Evolutionary conservation across 2,113 vertebrate genomes (phyloP), one percentile per base, ranked within the genome.

Genomic region (Myrmecobius fasciatus): DNA sequence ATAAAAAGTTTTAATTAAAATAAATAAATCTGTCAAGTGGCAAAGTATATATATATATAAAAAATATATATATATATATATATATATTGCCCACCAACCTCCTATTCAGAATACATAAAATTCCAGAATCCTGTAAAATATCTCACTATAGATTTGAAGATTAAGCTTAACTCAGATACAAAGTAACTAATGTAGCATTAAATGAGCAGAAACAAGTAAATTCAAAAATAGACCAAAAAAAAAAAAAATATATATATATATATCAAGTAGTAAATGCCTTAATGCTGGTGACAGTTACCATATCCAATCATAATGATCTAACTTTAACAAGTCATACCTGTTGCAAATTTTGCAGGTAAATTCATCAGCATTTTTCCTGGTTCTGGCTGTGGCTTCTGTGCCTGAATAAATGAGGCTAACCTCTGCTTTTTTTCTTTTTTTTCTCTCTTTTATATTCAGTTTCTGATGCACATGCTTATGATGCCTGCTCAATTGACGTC

Each of bases 261-360:
- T 22, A 83, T 83, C n/a, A 83, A 83, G 67, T 43, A 83, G 24
- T 22, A 43, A n/a, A 43, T 83, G 67, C 36, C 67, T 83, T 22
- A 43, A 43, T 83, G 67, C 67, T 83, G 67, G n/a, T 83, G 67
- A 43, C 2, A 43, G 67, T 83, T 83, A 83, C n/a, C 36, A 83
- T 83, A 43, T 83, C 36, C 22, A 83, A 43, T 17, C 36, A 83
- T 83, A 83, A 43, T 83, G 24, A 83, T 43, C 67, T 83, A 92
- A 31, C 36, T 83, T 83, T 83, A 83, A 83, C n/a, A 83, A 83
- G 36, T 83, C 67, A 25, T 96, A 99, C 98, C 98, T 98, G 97
- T 97, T 95, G 43, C 97, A 99, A 11, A 98, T 95, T 43, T 96
- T 96, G 92, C 98, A 98, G 52, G 95, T 94, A 96, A 98, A 98